These are phyloP conservation scores for Papilio polytes DNA, from an alignment of 1,140 invertebrate genomes.

Conservation along the genomic window DNA sequence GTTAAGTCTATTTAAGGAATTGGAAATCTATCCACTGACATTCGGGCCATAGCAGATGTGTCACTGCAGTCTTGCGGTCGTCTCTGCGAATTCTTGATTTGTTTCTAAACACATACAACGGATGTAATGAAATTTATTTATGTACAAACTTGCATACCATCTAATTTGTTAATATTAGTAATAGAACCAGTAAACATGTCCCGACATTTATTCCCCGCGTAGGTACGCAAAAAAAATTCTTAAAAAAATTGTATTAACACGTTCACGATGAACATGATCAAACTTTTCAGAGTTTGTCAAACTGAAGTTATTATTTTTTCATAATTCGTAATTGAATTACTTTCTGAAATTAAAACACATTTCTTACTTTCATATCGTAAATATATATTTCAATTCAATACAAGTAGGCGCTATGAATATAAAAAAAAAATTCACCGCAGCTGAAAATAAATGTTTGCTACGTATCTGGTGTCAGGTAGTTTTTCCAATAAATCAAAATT, in stretches of 20 bases:
- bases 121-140: not conserved
- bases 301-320: too few species aligned
- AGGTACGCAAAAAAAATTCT: too few species aligned
- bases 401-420: not conserved
- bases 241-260: too few species aligned
- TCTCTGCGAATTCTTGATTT: not conserved
- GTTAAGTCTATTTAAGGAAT: not conserved
- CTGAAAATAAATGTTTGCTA: conserved; percentile 32
- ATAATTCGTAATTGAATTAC: too few species aligned
- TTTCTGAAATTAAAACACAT: too few species aligned
- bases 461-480: conserved; percentile 7
- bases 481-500: conserved; percentile 32
- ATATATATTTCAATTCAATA: not conserved
- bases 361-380: not conserved
- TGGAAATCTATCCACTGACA: not conserved
- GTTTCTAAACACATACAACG: not conserved
- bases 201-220: too few species aligned
- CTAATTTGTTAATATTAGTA: too few species aligned
- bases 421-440: conserved; percentile 30
- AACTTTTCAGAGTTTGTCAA: too few species aligned
- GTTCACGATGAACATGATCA: too few species aligned
- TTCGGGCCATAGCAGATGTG: not conserved
- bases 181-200: too few species aligned
- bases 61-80: not conserved
- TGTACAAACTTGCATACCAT: too few species aligned